phyloP scores from a whole-genome alignment of 2,113 vertebrate genomes.

The Rhizomys pruinosus region DNA sequence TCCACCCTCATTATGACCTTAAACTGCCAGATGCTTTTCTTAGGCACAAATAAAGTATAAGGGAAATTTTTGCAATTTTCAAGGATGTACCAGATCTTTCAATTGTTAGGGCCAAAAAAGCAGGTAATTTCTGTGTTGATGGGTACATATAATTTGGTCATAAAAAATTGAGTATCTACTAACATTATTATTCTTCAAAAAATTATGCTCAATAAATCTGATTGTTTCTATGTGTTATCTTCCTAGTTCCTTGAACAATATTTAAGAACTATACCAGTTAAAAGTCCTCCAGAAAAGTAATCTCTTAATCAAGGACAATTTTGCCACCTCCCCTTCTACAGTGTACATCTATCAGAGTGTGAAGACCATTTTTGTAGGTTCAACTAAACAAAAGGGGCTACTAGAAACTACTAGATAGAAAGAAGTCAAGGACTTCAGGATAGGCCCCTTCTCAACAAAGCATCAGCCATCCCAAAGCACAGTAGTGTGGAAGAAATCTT shows the following conservation, averaged over 20 bases:
- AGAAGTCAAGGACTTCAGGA: conserved; percentile 19
- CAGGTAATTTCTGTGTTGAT: conserved; percentile 21
- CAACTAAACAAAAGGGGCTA: background rate
- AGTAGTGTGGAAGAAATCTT: conserved; percentile 8
- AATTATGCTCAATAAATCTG: background rate
- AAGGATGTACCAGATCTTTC: conserved; percentile 18
- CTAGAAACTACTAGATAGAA: background rate
- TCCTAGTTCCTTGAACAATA: conserved; percentile 30
- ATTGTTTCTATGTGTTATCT: background rate
- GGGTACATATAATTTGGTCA: background rate
- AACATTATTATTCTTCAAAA: conserved; percentile 24
- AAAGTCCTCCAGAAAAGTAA: background rate
- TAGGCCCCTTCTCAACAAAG: background rate
- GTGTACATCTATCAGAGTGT: background rate
- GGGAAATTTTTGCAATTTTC: background rate
- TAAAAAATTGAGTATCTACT: conserved; percentile 28
- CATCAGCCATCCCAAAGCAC: conserved; percentile 30
- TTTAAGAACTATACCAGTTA: conserved; percentile 38
- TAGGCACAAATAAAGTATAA: conserved; percentile 21
- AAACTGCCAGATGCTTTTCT: conserved; percentile 12
- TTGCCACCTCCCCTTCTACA: background rate
- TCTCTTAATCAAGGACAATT: conserved; percentile 23
- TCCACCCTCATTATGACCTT: background rate
- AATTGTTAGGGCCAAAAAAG: conserved; percentile 35
- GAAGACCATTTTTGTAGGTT: conserved; percentile 13